These are phyloP conservation scores for Chironomus tepperi DNA, from an alignment of 1,140 invertebrate species.

Conservation along the genomic window DNA sequence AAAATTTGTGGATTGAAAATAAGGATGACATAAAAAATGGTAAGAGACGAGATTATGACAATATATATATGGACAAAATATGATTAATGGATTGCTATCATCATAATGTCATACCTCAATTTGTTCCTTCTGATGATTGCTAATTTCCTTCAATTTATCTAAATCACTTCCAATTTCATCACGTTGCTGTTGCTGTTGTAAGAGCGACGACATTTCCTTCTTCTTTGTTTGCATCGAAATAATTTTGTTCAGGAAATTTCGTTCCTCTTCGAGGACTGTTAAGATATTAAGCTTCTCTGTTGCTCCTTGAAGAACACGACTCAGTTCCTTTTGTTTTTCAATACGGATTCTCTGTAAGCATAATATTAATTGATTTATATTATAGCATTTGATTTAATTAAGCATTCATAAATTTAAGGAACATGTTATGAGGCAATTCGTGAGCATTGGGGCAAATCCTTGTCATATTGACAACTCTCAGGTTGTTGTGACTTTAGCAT, in stretches of 20 bases:
- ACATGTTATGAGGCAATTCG: no score
- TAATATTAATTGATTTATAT: no score
- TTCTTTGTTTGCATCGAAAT: slow-evolving; percentile 40
- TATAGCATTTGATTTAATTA: no score
- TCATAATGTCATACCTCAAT: slow-evolving; percentile 35
- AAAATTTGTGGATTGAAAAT: no score
- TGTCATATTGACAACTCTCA: no score
- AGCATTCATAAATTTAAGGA: no score
- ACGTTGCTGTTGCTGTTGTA: background rate
- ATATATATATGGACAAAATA: background rate
- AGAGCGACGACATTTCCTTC: slow-evolving; percentile 33
- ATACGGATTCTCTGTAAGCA: slow-evolving; percentile 35
- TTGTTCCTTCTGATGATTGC: slow-evolving; percentile 36
- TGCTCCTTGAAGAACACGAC: slow-evolving; percentile 43
- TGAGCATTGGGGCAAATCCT: no score
- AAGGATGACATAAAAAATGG: no score
- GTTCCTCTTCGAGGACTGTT: slow-evolving; percentile 47
- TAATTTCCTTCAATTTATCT: slow-evolving; percentile 36
- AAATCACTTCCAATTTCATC: slow-evolving; percentile 38
- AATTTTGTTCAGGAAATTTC: slow-evolving; percentile 41
- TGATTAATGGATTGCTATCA: slow-evolving; percentile 23
- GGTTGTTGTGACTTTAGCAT: no score
- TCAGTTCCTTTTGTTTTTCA: slow-evolving; percentile 38
- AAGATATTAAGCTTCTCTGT: slow-evolving; percentile 49
- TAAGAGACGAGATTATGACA: no score